These are phyloP conservation scores for Samia ricini DNA, from an alignment of 1,140 invertebrate genomes.

Conservation along the genomic window DNA sequence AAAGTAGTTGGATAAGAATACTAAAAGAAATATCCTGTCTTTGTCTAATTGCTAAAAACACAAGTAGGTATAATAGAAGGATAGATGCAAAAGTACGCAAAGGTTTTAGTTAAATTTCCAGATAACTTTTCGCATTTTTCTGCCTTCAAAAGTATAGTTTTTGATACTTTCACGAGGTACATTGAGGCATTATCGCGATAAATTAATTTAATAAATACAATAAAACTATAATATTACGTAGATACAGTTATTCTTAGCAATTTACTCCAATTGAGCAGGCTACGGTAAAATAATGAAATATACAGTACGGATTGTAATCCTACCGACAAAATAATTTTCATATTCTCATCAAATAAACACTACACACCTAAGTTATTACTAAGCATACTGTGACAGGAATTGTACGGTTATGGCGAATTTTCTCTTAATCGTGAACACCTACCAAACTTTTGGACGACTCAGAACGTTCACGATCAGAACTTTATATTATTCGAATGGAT, in stretches of 20 bases:
- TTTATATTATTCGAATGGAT: not conserved
- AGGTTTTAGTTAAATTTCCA: too few relatives aligned
- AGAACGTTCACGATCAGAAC: not conserved
- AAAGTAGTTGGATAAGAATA: too few relatives aligned
- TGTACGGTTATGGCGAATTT: not conserved
- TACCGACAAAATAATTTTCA: not conserved
- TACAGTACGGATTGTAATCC: not conserved
- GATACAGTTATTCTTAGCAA: not conserved
- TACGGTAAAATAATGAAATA: not conserved
- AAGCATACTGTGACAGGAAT: not conserved
- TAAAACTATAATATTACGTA: not conserved
- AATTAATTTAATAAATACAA: not conserved
- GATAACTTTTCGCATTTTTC: too few relatives aligned
- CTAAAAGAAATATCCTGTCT: not conserved
- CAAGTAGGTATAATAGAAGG: too few relatives aligned
- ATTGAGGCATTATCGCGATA: too few relatives aligned
- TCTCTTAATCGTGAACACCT: constrained; percentile 2
- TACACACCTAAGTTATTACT: not conserved
- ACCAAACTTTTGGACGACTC: not conserved
- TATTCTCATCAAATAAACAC: not conserved
- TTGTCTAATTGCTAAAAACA: not conserved
- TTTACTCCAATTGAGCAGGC: not conserved
- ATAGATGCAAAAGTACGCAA: too few relatives aligned
- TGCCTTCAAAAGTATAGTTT: not conserved
- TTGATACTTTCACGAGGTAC: not conserved